Conservation (phyloP, 2,113 vertebrate species). For the Eulacestoma nigropectus region DNA sequence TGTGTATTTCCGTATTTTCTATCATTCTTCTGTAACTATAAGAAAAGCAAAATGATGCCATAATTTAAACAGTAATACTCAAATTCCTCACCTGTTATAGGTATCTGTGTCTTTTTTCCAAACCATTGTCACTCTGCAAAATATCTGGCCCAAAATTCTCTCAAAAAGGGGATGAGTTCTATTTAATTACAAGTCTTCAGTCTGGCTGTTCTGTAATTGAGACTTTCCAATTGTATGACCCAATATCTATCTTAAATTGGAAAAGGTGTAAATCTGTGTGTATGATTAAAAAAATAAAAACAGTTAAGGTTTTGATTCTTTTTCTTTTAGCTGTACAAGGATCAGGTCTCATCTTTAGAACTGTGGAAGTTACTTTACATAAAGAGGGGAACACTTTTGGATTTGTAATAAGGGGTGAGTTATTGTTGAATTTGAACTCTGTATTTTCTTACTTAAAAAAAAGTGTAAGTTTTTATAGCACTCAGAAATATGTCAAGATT, state of each 20-base stretch:
- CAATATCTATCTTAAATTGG: neutral
- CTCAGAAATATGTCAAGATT: neutral
- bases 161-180: neutral
- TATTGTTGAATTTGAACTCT: neutral
- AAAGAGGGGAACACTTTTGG: constrained; percentile 98
- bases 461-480: neutral
- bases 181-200: neutral
- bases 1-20: neutral
- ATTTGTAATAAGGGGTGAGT: constrained; percentile 95
- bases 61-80: neutral
- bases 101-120: neutral
- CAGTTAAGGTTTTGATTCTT: neutral
- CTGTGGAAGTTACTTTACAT: constrained; percentile 93
- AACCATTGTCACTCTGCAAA: neutral
- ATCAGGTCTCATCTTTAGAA: constrained; percentile 92
- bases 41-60: neutral
- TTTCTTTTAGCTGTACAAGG: constrained; percentile 84
- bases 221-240: neutral
- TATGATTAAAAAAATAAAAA: neutral
- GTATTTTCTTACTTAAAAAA: neutral
- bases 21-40: neutral
- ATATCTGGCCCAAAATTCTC: neutral
- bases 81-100: neutral
- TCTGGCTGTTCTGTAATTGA: neutral
- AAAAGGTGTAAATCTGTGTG: neutral